Conservation (phyloP, 2,888 invertebrate species). For the Agapetus fuscipes region DNA sequence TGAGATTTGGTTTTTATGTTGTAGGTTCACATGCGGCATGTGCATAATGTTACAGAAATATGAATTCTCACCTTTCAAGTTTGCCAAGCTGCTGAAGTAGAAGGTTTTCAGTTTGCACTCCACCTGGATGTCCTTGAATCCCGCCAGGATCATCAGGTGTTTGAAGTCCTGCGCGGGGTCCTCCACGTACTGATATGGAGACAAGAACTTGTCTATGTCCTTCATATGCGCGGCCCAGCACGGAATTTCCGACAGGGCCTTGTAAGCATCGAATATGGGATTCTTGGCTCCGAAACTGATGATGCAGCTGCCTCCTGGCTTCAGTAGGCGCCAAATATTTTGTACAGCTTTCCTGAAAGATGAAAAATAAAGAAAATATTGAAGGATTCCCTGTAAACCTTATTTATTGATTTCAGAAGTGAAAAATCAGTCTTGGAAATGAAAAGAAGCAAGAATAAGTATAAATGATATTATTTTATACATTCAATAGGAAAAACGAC, state of each 20-base stretch:
- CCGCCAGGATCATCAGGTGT: conserved; percentile 45
- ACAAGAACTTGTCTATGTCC: conserved; percentile 54
- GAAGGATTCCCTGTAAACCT: too few species aligned
- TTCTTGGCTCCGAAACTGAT: conserved; percentile 59
- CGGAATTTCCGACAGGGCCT: conserved; percentile 44
- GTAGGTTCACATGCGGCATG: too few species aligned
- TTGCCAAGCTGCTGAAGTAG: conserved; percentile 45
- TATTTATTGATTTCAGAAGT: too few species aligned
- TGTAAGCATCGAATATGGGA: conserved; percentile 60
- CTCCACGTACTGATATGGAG: conserved; percentile 54
- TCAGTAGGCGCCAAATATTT: conserved; percentile 57
- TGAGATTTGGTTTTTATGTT: too few species aligned
- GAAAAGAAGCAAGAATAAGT: too few species aligned
- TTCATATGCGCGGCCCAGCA: conserved; percentile 57
- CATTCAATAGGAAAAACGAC: too few species aligned
- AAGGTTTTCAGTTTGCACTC: conserved; percentile 48
- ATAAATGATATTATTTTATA: too few species aligned
- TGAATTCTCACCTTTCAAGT: conserved; percentile 47
- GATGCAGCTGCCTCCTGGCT: conserved; percentile 57
- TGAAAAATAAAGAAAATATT: conserved; percentile 16
- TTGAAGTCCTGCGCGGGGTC: conserved; percentile 49
- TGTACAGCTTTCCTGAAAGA: conserved; percentile 47
- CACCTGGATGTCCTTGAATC: conserved; percentile 52
- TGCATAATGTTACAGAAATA: too few species aligned
- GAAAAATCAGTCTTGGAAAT: background rate